Evolutionary conservation across 2,888 invertebrate species (phyloP), one percentile per base, ranked within the genome.

Genomic region (Podabrus alpinus): DNA sequence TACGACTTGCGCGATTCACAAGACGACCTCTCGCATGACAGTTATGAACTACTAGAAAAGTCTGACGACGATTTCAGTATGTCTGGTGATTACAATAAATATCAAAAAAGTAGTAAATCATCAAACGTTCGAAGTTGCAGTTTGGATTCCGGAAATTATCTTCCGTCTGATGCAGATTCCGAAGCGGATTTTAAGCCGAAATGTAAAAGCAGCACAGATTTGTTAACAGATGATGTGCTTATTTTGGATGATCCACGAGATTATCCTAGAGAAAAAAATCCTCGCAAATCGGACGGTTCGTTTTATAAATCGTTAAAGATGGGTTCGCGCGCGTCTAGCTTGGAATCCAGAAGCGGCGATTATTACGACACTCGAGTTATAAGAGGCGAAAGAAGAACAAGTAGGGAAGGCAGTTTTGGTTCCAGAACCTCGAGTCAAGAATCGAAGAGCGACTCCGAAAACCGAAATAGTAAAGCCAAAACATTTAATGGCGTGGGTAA

Each of bases 11-110:
- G 89, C 66, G 93, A 92, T 79, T 95, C 95, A 10, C 95, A 95
- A 86, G 95, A 95, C 85, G 95, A 96, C 87, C 88, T 95, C 25
- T 95, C 95, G 29, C 95, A 96, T 86, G 96, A 96, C 86, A 95
- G 95, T 82, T 96, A 96, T 86, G 96, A 96, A 86, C 88, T 96
- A 19, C 88, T 95, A 77, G 95, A 95, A 85, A 93, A 94, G 84
- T 93, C 93, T 75, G 92, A 91, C 81, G 93, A 92, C 83, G 91
- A 91, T 82, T 89, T 87, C 74, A 88, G 89, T 76, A 85, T 85
- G 21, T 85, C 85, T 15, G 86, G 83, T 62, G 87, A 87, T 61
- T 86, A 83, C 66, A 86, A 59, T 61, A 64, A 85, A 72, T 84
- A 86, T 74, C 78, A 81, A 19, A 85, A 84, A 71, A 74, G 78